Evolutionary conservation across 2,888 invertebrate genomes (phyloP).

Genomic region (Leptopilina myrica): DNA sequence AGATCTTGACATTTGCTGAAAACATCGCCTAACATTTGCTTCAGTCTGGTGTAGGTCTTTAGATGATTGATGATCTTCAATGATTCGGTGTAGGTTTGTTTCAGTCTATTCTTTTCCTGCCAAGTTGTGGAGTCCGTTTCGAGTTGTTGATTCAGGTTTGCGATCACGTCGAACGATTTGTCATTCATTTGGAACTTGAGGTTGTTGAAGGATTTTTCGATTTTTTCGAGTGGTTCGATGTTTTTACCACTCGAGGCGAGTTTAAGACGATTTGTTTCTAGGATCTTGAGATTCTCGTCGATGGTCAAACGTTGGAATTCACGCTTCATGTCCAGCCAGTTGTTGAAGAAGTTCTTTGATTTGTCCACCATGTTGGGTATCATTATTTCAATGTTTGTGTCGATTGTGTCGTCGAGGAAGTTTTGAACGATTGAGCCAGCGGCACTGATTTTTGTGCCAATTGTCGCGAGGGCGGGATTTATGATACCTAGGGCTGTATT

Average conservation of each 20-base stretch:
- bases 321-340: background rate
- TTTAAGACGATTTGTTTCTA: background rate
- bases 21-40: background rate
- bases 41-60: background rate
- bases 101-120: background rate
- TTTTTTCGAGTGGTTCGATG: background rate
- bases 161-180: background rate
- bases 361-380: background rate
- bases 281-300: background rate
- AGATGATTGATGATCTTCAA: background rate
- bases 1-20: background rate
- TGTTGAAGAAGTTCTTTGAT: background rate
- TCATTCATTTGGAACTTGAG: background rate
- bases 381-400: background rate
- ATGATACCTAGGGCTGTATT: background rate
- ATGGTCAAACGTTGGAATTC: background rate
- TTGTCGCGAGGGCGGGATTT: background rate
- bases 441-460: background rate
- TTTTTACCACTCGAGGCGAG: background rate
- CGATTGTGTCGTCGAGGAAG: background rate
- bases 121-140: background rate
- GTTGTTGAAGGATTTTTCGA: background rate
- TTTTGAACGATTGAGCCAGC: background rate
- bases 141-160: background rate
- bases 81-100: background rate